Evolutionary conservation across 2,113 vertebrate genomes (phyloP).

Genomic region (Saccopteryx leptura): DNA sequence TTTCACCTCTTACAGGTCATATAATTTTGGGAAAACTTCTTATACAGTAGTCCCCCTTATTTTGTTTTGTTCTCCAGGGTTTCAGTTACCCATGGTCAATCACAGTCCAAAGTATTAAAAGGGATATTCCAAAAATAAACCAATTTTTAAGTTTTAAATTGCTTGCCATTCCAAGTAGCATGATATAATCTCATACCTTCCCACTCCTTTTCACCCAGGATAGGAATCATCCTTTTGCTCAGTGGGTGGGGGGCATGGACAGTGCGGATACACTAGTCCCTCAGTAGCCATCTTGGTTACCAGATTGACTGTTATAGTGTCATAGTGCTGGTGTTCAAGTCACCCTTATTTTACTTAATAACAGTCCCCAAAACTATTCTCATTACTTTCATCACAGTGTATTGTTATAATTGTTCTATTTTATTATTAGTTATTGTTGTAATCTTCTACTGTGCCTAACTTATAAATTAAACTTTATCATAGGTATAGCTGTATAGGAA

Average conservation of each 20-base stretch:
- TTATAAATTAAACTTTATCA: neutral
- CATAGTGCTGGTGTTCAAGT: neutral
- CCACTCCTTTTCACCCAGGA: neutral
- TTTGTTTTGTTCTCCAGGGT: neutral
- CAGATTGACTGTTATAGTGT: neutral
- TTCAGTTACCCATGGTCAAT: neutral
- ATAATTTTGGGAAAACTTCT: neutral
- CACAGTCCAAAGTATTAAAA: neutral
- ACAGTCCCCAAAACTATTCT: neutral
- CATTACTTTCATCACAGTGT: neutral
- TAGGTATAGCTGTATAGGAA: neutral
- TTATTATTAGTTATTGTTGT: neutral
- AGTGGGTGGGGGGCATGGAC: too few relatives aligned
- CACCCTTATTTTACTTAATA: neutral
- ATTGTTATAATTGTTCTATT: neutral
- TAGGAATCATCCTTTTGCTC: neutral
- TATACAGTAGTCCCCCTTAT: neutral
- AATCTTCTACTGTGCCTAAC: neutral
- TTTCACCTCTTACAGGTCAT: neutral
- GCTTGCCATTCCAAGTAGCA: too few relatives aligned
- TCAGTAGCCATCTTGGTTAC: neutral
- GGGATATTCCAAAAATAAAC: neutral
- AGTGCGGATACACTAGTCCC: neutral
- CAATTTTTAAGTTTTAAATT: too few relatives aligned
- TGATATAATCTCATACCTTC: neutral